Percentiles rank a stretch among this genome's conserved stretches.
Evolutionary conservation across 2,797 vertebrate species (phyloP).

Genomic region (Notamacropus eugenii): DNA sequence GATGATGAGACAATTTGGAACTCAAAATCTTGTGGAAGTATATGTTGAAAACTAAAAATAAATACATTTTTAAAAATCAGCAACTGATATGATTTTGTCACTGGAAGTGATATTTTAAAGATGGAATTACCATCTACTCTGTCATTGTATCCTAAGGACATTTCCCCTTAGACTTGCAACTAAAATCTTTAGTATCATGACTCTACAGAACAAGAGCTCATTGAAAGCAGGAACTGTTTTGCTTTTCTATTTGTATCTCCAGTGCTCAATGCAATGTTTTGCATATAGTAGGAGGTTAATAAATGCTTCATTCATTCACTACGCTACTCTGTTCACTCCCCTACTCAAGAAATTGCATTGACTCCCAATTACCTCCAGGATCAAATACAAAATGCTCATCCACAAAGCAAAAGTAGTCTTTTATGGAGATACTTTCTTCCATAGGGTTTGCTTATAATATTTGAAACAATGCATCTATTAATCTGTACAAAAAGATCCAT

Average conservation of each 20-base stretch:
- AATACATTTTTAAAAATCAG: neutral
- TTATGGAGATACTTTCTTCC: too few species aligned
- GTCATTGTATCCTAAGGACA: neutral
- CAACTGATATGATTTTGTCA: neutral
- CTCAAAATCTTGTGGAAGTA: too few species aligned
- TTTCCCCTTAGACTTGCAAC: neutral
- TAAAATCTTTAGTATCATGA: too few species aligned
- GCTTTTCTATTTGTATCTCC: neutral
- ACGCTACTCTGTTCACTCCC: neutral
- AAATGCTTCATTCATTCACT: neutral
- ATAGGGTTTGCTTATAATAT: neutral
- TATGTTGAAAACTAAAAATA: too few species aligned
- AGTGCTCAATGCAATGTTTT: neutral
- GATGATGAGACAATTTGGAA: too few species aligned
- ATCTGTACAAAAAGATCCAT: neutral
- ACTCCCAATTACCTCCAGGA: neutral
- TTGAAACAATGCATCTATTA: neutral
- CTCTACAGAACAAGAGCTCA: neutral
- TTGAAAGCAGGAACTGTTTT: neutral
- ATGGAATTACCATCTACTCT: neutral
- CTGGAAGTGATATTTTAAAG: neutral
- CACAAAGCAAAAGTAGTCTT: neutral
- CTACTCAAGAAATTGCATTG: neutral
- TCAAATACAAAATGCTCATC: neutral
- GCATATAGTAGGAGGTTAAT: neutral